Evolutionary conservation across 2,888 invertebrate genomes (phyloP).

Genomic region (Amphiduros pacificus): DNA sequence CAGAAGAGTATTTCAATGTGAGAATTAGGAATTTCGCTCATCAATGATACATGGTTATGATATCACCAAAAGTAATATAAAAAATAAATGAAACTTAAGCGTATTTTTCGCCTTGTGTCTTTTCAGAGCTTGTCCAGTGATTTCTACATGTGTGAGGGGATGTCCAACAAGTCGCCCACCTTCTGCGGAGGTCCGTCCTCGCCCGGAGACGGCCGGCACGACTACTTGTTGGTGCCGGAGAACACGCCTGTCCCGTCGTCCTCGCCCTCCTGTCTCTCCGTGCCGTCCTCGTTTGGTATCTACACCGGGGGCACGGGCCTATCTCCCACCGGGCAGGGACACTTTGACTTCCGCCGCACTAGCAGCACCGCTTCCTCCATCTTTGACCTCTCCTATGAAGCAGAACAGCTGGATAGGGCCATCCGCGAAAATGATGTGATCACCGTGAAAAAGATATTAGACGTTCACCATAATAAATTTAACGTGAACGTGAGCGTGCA

Average conservation of each 20-base stretch:
- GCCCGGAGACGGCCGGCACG: slow-evolving; percentile 1
- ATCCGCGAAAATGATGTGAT: slow-evolving; percentile 63
- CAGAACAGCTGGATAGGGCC: slow-evolving; percentile 63
- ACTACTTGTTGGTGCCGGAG: slow-evolving; percentile 26
- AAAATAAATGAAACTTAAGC: no score
- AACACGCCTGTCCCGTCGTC: slow-evolving; percentile 15
- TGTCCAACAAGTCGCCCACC: slow-evolving; percentile 16
- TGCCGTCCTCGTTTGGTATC: slow-evolving; percentile 17
- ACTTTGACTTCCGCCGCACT: slow-evolving; percentile 33
- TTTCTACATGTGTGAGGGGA: slow-evolving; percentile 4
- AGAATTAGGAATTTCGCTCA: no score
- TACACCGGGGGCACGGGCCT: background rate
- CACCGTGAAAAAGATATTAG: slow-evolving; percentile 62
- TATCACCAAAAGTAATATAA: no score
- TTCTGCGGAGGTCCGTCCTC: slow-evolving; percentile 1
- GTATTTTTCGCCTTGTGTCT: background rate
- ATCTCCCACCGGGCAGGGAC: slow-evolving; percentile 1
- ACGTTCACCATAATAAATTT: slow-evolving; percentile 55
- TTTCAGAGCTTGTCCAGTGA: slow-evolving; percentile 10
- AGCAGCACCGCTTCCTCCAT: slow-evolving; percentile 61
- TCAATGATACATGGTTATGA: no score
- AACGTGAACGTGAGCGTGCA: background rate
- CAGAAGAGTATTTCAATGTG: no score
- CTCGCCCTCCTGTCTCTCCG: slow-evolving; percentile 29
- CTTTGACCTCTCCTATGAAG: slow-evolving; percentile 61